phyloP scores from a whole-genome alignment of 2,888 invertebrate species.

The Phoenoteleia sp. region DNA sequence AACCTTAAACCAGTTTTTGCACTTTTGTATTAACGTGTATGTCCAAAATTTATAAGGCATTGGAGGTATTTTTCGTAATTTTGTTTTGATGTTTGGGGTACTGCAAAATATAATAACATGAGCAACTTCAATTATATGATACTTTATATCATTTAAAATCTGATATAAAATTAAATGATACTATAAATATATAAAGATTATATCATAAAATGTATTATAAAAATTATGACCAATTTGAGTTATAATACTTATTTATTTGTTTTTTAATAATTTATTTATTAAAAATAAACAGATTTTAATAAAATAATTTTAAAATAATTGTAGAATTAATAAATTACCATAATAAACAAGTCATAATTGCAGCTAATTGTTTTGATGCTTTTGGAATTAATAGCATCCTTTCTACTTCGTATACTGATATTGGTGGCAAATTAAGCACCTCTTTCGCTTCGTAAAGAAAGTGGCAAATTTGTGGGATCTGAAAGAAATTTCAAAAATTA shows the following conservation, averaged over 20 bases:
- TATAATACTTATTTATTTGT: no score
- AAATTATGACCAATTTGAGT: no score
- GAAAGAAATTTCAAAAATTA: conserved; percentile 69
- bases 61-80: conserved; percentile 86
- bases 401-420: conserved; percentile 89
- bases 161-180: no score
- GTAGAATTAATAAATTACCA: conserved; percentile 81
- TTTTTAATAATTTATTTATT: no score
- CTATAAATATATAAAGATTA: no score
- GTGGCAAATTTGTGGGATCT: conserved; percentile 88
- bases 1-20: conserved; percentile 87
- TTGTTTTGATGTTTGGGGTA: conserved; percentile 83
- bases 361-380: conserved; percentile 87
- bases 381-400: conserved; percentile 88
- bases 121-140: no score
- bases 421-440: conserved; percentile 87
- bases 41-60: conserved; percentile 89
- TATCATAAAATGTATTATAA: no score
- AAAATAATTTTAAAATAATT: no score
- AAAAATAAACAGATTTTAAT: no score
- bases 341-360: conserved; percentile 88
- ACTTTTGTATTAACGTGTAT: conserved; percentile 86
- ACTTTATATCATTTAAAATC: no score
- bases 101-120: conserved; percentile 79
- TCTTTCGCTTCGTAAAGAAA: conserved; percentile 87